These are phyloP conservation scores for Fabriciana adippe DNA, from an alignment of 2,888 invertebrate species.

Conservation along the genomic window DNA sequence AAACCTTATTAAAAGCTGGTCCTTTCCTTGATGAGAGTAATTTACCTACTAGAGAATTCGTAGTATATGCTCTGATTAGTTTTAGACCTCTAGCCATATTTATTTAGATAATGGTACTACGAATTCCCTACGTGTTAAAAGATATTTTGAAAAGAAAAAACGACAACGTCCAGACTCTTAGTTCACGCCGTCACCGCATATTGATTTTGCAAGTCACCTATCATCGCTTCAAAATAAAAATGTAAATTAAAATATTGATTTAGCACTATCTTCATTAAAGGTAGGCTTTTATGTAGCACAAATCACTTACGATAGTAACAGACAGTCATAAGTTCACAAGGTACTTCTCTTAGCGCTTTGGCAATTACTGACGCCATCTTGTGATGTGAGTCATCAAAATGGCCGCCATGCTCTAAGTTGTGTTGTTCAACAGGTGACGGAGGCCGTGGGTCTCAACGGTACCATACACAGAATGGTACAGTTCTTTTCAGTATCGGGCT, in stretches of 20 bases:
- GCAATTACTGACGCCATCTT: conserved; percentile 44
- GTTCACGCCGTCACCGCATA: conserved; percentile 69
- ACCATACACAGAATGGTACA: conserved; percentile 84
- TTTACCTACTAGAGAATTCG: conserved; percentile 54
- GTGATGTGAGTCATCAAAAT: conserved; percentile 50
- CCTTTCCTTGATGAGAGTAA: conserved; percentile 22
- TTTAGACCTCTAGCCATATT: conserved; percentile 44
- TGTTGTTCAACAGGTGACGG: conserved; percentile 84
- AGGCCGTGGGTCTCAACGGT: conserved; percentile 84
- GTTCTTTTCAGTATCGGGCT: conserved; percentile 84
- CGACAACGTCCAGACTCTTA: conserved; percentile 51
- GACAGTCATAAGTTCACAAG: conserved; percentile 3
- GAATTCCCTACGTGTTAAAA: conserved; percentile 50
- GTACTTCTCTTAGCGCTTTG: conserved; percentile 10
- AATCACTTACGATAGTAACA: conserved; percentile 7
- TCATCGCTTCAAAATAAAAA: conserved; percentile 63
- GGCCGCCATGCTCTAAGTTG: conserved; percentile 72
- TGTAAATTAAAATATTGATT: conserved; percentile 16
- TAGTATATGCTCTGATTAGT: conserved; percentile 49
- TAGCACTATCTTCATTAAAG: conserved; percentile 15
- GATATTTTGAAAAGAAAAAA: conserved; percentile 32
- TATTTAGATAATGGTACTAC: conserved; percentile 51
- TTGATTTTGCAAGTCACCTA: conserved; percentile 64
- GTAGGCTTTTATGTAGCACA: conserved; percentile 19
- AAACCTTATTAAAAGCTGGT: background rate